These are phyloP conservation scores for Ligdia adustata DNA, from an alignment of 2,888 invertebrate species.

Conservation along the genomic window DNA sequence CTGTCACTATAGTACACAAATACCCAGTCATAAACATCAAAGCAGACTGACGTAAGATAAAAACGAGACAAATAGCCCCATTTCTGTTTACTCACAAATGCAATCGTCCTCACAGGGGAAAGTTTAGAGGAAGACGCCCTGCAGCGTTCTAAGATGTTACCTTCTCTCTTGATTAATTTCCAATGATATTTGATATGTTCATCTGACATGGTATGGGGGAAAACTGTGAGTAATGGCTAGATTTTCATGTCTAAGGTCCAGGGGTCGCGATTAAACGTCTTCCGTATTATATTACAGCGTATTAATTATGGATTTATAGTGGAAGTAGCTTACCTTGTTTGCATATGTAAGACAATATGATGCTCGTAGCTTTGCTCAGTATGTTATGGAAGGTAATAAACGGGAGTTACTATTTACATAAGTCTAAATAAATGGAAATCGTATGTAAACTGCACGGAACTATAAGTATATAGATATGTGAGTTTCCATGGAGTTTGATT, in stretches of 20 bases:
- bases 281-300: conserved; percentile 55
- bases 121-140: conserved; percentile 42
- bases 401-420: too few species aligned
- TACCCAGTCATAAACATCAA: conserved; percentile 27
- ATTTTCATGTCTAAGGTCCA: conserved; percentile 65
- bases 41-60: conserved; percentile 28
- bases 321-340: background rate
- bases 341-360: background rate
- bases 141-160: conserved; percentile 42
- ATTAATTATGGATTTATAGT: conserved; percentile 48
- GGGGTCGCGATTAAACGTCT: conserved; percentile 59
- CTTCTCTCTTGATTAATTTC: conserved; percentile 72
- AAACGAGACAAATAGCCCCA: conserved; percentile 33
- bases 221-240: conserved; percentile 74
- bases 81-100: conserved; percentile 35
- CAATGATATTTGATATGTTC: conserved; percentile 79
- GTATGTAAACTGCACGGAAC: too few species aligned
- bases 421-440: too few species aligned
- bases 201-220: conserved; percentile 62
- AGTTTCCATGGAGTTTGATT: too few species aligned
- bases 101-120: conserved; percentile 40
- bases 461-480: too few species aligned
- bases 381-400: too few species aligned
- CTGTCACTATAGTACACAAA: conserved; percentile 11
- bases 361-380: background rate